Conservation (phyloP, 2,888 invertebrate genomes). For the Chloroclysta siterata region DNA sequence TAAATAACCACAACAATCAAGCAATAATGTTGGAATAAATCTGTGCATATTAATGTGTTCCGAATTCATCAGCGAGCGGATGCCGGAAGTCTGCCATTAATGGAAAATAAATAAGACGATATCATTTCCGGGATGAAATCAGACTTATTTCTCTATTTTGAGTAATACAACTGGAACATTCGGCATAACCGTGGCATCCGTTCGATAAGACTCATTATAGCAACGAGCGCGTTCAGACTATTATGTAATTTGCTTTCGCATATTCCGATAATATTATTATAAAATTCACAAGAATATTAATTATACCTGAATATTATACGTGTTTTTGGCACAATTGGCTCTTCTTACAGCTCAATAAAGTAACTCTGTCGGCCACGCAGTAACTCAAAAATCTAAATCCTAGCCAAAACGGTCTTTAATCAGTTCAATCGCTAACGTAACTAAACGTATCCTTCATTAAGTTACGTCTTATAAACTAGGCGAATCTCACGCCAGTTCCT, state of each 20-base stretch:
- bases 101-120: conserved; percentile 24
- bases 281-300: too few species aligned
- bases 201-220: background rate
- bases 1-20: background rate
- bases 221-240: background rate
- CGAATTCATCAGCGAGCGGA: background rate
- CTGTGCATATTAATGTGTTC: conserved; percentile 17
- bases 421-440: too few species aligned
- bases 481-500: too few species aligned
- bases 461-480: too few species aligned
- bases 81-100: conserved; percentile 15
- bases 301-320: too few species aligned
- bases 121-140: conserved; percentile 20
- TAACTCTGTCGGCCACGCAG: too few species aligned
- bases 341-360: too few species aligned
- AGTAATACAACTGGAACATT: conserved; percentile 8
- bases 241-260: background rate
- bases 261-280: background rate
- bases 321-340: too few species aligned
- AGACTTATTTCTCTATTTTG: conserved; percentile 13
- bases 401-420: too few species aligned
- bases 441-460: too few species aligned
- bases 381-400: too few species aligned
- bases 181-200: background rate
- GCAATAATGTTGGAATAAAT: conserved; percentile 6